Base-by-base conservation (phyloP, 2,888 invertebrate species). In the Urechis unicinctus region DNA sequence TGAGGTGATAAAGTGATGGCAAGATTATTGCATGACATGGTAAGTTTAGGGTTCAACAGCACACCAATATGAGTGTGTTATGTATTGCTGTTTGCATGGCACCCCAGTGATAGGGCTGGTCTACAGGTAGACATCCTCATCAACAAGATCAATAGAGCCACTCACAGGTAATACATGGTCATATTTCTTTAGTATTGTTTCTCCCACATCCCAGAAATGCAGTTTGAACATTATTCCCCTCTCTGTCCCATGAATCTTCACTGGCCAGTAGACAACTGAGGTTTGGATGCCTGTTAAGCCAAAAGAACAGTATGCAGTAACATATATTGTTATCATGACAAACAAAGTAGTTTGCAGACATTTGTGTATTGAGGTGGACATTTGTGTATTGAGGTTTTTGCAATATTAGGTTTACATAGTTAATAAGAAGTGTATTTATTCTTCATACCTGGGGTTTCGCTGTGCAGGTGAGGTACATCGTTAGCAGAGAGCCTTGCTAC, bases 191-290 rank as follows among this genome's bases (percentile, higher is more conserved):
- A 81, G 70, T 43, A 81, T 79, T 45, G 74, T 78, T 55, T 83
- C 83, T 1, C 83, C 83, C 4, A 82, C 82, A 70, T 84, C 83
- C 83, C 83, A 83, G 55, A 83, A 80, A 61, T 83, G 81, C 13
- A 84, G 68, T 60, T 81, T 80, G 64, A 83, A 83, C 51, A 84
- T 65, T 26, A 83, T 79, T 3, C 81, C 75, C 66, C 82, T 81
- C 48, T 74, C 70, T 17, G 69, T 61, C 54, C 82, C 81, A 70
- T 79, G 78, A 44, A 83, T 79, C 66, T 82, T 82, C 3, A 81
- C 82, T 1, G 83, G 83, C 84, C 83, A 84, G 62, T 80, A 83
- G 22, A 83, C 75, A 36, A 79, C 79, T 17, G 80, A 82, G 56
- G 81, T 81, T 58, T 80, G 80, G 48, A 83, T 82, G 4, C 83